Evolutionary conservation across 2,888 invertebrate genomes (phyloP).

Genomic region (Agriotes lineatus): DNA sequence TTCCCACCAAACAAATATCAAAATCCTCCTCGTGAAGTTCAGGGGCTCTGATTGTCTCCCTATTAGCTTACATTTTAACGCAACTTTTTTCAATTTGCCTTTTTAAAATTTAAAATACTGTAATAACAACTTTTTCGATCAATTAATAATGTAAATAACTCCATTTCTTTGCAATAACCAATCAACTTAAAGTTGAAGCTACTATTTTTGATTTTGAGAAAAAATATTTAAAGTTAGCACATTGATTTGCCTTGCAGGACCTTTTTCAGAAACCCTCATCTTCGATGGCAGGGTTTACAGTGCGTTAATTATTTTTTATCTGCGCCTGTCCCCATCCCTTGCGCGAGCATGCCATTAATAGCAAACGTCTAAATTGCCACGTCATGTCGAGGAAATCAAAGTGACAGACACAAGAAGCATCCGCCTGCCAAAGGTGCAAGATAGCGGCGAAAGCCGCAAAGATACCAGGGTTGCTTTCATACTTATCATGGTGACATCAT

Average conservation of each 20-base stretch:
- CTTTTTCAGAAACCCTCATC: no score
- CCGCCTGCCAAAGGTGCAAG: slow-evolving; percentile 22
- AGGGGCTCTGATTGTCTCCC: neutral
- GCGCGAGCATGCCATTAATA: neutral
- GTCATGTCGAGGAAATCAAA: slow-evolving; percentile 33
- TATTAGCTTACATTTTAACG: neutral
- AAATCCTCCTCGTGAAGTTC: slow-evolving; percentile 17
- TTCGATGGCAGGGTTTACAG: no score
- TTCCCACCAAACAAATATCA: slow-evolving; percentile 13
- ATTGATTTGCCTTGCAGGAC: no score
- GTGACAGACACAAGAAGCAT: slow-evolving; percentile 35
- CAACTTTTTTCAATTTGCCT: neutral
- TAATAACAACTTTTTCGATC: no score
- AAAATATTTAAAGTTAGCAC: no score
- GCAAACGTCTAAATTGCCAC: slow-evolving; percentile 14
- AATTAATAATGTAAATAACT: no score
- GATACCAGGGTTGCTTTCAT: slow-evolving; percentile 7
- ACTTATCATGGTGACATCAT: slow-evolving; percentile 3
- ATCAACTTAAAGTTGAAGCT: no score
- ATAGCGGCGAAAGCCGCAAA: slow-evolving; percentile 7
- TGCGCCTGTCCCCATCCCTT: no score
- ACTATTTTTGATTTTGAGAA: no score
- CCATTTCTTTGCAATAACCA: no score
- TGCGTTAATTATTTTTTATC: no score
- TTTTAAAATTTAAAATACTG: neutral